Base-by-base conservation (phyloP, 2,113 vertebrate species). In the Erythrocercus mccallii region DNA sequence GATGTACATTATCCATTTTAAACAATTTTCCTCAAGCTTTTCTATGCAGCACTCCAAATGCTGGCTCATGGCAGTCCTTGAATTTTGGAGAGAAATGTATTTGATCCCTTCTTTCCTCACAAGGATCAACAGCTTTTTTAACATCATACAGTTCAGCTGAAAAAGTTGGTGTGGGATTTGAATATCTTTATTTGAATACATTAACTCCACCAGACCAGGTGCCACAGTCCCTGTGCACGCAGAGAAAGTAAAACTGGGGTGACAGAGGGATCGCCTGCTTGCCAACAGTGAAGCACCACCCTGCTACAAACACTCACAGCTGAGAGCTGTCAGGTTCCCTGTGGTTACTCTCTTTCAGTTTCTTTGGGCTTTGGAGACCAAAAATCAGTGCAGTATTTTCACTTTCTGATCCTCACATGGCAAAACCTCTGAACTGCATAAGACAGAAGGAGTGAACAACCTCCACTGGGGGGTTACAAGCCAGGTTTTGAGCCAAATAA, bases 291-390 rank as follows among this genome's bases (percentile, higher is more conserved):
- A 73, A 81, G 27, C 45, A 81, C 28, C 69, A 45, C 35, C 48
- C 35, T 33, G 42, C 31, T 50, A 24, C 51, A 61, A 44, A 73
- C 3, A n/a, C n/a, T n/a, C n/a, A 24, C 54, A 95, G 54, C 35
- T 0, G 7, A 88, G 62, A 91, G n/a, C 42, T 38, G n/a, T 4
- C 1, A 6, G 28, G 50, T 50, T 92, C 68, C 65, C n/a, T 84
- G 93, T 42, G 64, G 86, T 96, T 92, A 50, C 51, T 91, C 44
- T 94, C 58, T 81, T 70, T 89, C 84, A 24, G 20, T 66, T 94
- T 86, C 7, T 16, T 92, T 95, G 15, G 42, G 77, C 68, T 86
- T 66, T 45, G 38, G 30, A 84, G 77, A 64, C 33, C 35, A 88
- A 92, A 91, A 64, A 13, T 65, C 50, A 40, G 31, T 4, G 13